A percentile compares a stretch with the other conserved stretches of the same genome.
These are phyloP conservation scores for Sebastes steindachneri DNA, from an alignment of 2,797 vertebrate species.

Conservation along the genomic window DNA sequence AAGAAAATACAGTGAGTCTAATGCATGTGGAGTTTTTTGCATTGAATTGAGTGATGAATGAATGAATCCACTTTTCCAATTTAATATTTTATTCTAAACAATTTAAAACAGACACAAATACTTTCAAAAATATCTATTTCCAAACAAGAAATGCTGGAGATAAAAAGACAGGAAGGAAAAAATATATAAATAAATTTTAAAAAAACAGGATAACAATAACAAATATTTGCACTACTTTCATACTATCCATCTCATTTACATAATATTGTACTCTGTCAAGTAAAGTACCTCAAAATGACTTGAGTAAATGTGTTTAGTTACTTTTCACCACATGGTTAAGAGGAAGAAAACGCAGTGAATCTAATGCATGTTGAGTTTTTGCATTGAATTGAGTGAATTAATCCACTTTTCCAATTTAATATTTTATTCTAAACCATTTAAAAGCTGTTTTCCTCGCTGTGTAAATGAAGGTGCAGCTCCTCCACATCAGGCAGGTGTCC, in stretches of 20 bases:
- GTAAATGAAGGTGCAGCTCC: conserved; percentile 6
- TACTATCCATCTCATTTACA: no score
- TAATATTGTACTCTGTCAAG: no score
- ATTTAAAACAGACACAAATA: no score
- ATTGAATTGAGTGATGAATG: background rate
- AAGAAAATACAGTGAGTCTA: background rate
- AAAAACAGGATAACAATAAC: no score
- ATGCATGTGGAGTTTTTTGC: background rate
- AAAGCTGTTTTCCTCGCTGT: background rate
- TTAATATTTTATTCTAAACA: background rate
- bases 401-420: background rate
- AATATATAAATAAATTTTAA: no score
- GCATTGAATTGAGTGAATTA: background rate
- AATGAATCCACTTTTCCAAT: background rate
- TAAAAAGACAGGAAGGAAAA: no score
- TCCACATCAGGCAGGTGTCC: conserved; percentile 65
- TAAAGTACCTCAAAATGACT: background rate
- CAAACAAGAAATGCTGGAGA: no score
- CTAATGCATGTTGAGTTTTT: background rate
- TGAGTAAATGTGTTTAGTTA: background rate
- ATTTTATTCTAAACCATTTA: background rate
- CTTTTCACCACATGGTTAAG: background rate
- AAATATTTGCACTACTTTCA: no score
- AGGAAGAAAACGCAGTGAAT: background rate
- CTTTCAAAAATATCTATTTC: no score